Evolutionary conservation across 1,140 invertebrate genomes (phyloP).

Genomic region (Diorhabda elongata): DNA sequence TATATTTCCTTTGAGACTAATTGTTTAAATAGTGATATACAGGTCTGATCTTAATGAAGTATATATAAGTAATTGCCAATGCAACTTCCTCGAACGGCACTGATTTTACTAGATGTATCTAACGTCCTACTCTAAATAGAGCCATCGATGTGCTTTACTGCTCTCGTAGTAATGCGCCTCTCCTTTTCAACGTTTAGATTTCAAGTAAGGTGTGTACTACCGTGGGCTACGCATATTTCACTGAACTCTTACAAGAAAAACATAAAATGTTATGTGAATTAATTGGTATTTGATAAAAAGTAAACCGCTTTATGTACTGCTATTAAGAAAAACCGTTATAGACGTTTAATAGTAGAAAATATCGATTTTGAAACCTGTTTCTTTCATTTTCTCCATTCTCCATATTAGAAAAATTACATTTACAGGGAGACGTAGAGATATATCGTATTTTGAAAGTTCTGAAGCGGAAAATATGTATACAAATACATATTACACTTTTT

Average conservation of each 20-base stretch:
- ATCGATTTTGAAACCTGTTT: too few species aligned
- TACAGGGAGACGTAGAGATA: too few species aligned
- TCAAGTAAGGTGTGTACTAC: not conserved
- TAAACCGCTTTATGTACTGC: not conserved
- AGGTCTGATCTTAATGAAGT: too few species aligned
- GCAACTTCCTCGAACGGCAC: not conserved
- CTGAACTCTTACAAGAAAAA: not conserved
- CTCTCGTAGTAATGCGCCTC: not conserved
- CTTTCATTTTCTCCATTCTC: too few species aligned
- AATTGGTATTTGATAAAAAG: not conserved
- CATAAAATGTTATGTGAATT: slow-evolving; percentile 1
- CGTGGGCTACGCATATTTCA: not conserved
- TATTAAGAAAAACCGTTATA: not conserved
- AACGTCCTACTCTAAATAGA: slow-evolving; percentile 14
- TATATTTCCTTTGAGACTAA: too few species aligned
- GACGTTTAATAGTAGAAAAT: not conserved
- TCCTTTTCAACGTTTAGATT: not conserved
- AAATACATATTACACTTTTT: too few species aligned
- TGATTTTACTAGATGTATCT: not conserved
- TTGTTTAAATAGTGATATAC: too few species aligned
- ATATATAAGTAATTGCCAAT: not conserved
- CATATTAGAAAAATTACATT: too few species aligned
- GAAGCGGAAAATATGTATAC: too few species aligned
- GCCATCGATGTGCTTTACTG: slow-evolving; percentile 4
- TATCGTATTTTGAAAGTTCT: too few species aligned